Evolutionary conservation across 2,797 vertebrate genomes (phyloP).

Genomic region (Propithecus deckenii): DNA sequence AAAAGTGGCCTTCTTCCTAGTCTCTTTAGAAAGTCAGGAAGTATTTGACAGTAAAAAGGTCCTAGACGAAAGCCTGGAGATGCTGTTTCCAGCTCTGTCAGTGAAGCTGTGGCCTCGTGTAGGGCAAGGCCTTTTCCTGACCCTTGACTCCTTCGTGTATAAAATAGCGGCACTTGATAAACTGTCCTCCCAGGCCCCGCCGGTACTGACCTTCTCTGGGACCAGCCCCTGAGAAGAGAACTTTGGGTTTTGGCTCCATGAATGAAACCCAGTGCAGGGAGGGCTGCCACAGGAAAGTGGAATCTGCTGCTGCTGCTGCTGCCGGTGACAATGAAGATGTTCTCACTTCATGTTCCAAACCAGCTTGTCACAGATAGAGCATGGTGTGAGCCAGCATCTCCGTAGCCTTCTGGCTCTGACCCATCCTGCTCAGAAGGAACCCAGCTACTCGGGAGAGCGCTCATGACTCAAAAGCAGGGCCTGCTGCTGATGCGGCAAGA

Average conservation of each 20-base stretch:
- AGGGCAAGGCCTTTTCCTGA: neutral
- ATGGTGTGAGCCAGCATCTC: slow-evolving; percentile 17
- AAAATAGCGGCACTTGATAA: neutral
- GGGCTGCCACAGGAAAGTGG: neutral
- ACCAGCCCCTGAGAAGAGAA: neutral
- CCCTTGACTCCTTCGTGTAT: neutral
- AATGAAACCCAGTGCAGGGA: neutral
- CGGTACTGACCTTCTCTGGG: neutral
- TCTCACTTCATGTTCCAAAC: neutral
- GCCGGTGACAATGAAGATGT: slow-evolving; percentile 29
- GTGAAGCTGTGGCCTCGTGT: accelerated
- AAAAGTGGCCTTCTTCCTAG: neutral
- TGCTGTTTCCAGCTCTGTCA: neutral
- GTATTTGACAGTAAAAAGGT: neutral
- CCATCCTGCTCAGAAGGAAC: slow-evolving; percentile 34
- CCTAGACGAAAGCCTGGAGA: neutral
- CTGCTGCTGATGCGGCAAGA: neutral
- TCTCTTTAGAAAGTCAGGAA: neutral
- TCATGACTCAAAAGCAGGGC: slow-evolving; percentile 49
- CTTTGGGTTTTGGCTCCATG: neutral
- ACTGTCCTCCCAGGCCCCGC: too few relatives aligned
- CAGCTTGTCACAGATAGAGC: neutral
- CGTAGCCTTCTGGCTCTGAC: slow-evolving; percentile 29
- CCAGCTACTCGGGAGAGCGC: neutral
- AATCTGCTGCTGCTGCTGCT: neutral